These are phyloP conservation scores for Oreotrochilus melanogaster DNA, from an alignment of 2,113 vertebrate genomes.

Conservation along the genomic window DNA sequence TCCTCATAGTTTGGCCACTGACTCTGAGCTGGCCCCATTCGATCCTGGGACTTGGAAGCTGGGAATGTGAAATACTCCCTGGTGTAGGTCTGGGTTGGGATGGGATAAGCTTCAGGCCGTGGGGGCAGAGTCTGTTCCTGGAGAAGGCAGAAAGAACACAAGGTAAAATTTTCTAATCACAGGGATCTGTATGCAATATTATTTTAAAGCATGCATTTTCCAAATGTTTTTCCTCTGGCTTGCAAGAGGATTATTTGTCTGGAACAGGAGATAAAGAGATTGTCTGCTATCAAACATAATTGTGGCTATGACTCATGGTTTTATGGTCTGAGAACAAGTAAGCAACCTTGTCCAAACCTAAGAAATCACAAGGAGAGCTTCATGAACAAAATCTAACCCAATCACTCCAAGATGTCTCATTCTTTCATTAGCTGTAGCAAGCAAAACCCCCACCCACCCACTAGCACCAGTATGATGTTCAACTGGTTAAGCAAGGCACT, in stretches of 20 bases:
- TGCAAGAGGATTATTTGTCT: not conserved
- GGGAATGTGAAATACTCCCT: constrained; percentile 98
- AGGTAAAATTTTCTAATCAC: not conserved
- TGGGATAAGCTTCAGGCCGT: constrained; percentile 93
- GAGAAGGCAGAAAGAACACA: not conserved
- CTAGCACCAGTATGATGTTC: not conserved
- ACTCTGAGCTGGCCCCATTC: constrained; percentile 83
- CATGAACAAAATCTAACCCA: not conserved
- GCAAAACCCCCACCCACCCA: not conserved
- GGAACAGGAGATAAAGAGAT: not conserved
- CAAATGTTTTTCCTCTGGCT: not conserved
- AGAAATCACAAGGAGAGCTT: not conserved
- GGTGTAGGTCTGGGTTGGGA: constrained; percentile 95
- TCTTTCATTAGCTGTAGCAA: not conserved
- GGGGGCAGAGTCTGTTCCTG: constrained; percentile 90
- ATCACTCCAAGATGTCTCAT: not conserved
- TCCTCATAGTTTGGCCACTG: constrained; percentile 92
- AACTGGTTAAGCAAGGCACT: not conserved
- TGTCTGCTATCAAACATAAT: not conserved
- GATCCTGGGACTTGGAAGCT: constrained; percentile 92
- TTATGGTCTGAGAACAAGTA: not conserved
- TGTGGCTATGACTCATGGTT: not conserved
- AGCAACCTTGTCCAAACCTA: not conserved
- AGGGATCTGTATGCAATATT: not conserved
- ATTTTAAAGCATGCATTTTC: not conserved